phyloP scores from a whole-genome alignment of 2,888 invertebrate species.

The Zelleria hepariella region DNA sequence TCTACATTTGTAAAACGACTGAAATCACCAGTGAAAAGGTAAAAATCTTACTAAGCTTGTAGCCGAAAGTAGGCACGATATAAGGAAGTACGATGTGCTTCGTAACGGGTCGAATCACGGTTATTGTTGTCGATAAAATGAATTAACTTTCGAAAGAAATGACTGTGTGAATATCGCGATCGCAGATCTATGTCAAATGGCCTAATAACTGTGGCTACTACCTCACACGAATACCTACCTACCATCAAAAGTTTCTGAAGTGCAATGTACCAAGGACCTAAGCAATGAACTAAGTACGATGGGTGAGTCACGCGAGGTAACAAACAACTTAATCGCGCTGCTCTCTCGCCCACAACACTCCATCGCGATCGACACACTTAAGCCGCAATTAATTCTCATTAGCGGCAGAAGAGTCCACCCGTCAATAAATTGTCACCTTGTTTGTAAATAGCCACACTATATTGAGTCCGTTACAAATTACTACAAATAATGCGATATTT shows the following conservation, averaged over 20 bases:
- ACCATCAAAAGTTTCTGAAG: background rate
- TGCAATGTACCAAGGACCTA: background rate
- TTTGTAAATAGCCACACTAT: constrained; percentile 48
- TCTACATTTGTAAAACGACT: no score
- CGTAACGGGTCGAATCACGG: no score
- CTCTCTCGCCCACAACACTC: background rate
- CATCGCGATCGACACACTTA: constrained; percentile 32
- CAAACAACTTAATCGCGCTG: background rate
- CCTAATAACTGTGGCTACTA: no score
- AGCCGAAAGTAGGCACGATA: no score
- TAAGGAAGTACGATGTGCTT: no score
- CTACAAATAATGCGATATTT: constrained; percentile 35
- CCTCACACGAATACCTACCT: no score
- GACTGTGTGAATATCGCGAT: no score
- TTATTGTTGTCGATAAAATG: no score
- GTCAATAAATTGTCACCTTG: constrained; percentile 53
- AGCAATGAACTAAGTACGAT: background rate
- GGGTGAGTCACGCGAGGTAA: background rate
- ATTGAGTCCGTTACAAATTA: constrained; percentile 35
- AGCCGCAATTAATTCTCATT: constrained; percentile 51
- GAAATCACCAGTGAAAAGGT: no score
- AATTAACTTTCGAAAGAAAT: no score
- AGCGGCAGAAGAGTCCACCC: constrained; percentile 32
- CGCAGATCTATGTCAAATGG: no score
- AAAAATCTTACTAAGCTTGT: no score